These are phyloP conservation scores for Perdita meconis DNA, from an alignment of 2,888 invertebrate genomes.

Conservation along the genomic window DNA sequence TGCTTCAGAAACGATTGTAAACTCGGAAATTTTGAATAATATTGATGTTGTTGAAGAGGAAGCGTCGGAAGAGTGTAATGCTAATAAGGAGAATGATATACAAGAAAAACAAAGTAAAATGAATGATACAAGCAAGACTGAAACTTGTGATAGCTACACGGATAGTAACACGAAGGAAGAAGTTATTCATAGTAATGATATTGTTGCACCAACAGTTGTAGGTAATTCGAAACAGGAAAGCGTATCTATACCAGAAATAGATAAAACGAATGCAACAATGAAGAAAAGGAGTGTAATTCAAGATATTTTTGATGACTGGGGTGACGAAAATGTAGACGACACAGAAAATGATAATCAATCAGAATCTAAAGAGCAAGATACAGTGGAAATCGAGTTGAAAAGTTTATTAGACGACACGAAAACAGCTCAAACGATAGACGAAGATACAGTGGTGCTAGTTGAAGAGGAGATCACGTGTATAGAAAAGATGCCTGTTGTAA, in stretches of 20 bases:
- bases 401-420: constrained; percentile 78
- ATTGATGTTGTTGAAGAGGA: neutral
- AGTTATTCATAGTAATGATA: constrained; percentile 2
- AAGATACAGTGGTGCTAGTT: constrained; percentile 40
- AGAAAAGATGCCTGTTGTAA: constrained; percentile 7
- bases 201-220: neutral
- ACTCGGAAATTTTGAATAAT: constrained; percentile 3
- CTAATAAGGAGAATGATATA: neutral
- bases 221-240: constrained; percentile 14
- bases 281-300: constrained; percentile 81
- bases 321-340: constrained; percentile 76
- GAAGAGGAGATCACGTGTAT: constrained; percentile 43
- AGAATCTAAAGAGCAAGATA: constrained; percentile 69
- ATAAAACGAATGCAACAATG: constrained; percentile 31
- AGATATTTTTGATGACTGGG: constrained; percentile 83
- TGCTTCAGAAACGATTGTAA: neutral
- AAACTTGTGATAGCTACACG: constrained; percentile 40
- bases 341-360: constrained; percentile 70
- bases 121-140: constrained; percentile 36
- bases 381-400: constrained; percentile 79
- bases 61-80: neutral
- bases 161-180: constrained; percentile 21
- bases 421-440: constrained; percentile 44
- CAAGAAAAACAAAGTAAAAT: constrained; percentile 9
- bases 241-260: constrained; percentile 11